Conservation (phyloP, 2,888 invertebrate genomes). For the Epistrophella euchroma region DNA sequence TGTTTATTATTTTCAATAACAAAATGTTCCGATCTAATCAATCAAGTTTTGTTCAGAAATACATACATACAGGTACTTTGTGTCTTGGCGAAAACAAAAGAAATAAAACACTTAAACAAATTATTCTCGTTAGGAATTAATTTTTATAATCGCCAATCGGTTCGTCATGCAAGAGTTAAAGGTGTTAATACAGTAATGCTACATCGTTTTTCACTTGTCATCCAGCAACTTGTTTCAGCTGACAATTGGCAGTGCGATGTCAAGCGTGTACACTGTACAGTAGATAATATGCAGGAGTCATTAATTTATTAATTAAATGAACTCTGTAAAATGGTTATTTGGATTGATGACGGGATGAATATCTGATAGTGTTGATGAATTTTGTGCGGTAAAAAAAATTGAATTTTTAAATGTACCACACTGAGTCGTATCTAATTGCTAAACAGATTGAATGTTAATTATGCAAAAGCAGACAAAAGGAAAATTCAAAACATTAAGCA, state of each 20-base stretch:
- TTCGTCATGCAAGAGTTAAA: slow-evolving; percentile 47
- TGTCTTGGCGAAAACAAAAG: slow-evolving; percentile 36
- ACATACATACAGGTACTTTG: neutral
- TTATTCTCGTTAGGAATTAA: slow-evolving; percentile 12
- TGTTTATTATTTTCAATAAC: slow-evolving; percentile 37
- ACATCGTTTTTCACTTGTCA: slow-evolving; percentile 32
- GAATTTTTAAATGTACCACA: neutral
- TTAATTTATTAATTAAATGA: slow-evolving; percentile 39
- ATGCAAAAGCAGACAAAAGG: too few species aligned
- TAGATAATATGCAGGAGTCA: neutral
- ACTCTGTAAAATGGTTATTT: slow-evolving; percentile 10
- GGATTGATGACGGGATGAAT: slow-evolving; percentile 36
- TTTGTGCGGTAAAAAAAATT: neutral
- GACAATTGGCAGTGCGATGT: slow-evolving; percentile 50
- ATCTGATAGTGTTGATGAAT: slow-evolving; percentile 7
- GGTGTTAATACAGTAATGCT: slow-evolving; percentile 38
- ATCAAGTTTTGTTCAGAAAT: slow-evolving; percentile 6
- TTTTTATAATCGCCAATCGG: slow-evolving; percentile 16
- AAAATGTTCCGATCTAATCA: slow-evolving; percentile 37
- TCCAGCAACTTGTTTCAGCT: slow-evolving; percentile 32
- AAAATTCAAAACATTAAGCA: too few species aligned
- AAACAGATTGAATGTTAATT: too few species aligned
- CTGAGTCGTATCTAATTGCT: neutral
- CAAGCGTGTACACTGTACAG: neutral
- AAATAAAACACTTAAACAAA: neutral